These are phyloP conservation scores for Tylochromis polylepis DNA, from an alignment of 2,113 vertebrate species.

Conservation along the genomic window DNA sequence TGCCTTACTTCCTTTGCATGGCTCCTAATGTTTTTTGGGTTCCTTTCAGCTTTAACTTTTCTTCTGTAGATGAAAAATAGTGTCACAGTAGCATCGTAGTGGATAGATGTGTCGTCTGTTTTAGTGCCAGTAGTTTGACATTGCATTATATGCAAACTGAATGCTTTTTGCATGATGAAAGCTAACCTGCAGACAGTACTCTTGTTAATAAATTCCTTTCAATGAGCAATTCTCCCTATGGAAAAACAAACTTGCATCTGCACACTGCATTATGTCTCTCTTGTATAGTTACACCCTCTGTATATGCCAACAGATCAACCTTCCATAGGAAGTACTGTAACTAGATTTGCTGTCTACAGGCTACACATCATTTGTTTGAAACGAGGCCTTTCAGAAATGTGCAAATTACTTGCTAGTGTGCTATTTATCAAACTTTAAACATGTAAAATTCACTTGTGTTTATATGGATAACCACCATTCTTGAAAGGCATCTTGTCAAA, in stretches of 20 bases:
- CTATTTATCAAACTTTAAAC: background rate
- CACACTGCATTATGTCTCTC: conserved; percentile 39
- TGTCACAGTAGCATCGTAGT: conserved; percentile 48
- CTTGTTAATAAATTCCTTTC: conserved; percentile 25
- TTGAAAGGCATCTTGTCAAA: conserved; percentile 75
- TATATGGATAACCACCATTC: conserved; percentile 32
- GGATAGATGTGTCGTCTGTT: conserved; percentile 57
- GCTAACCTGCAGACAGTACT: conserved; percentile 78
- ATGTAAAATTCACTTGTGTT: background rate
- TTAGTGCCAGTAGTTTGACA: conserved; percentile 63
- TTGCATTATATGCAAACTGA: conserved; percentile 70
- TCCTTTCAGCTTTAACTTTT: conserved; percentile 68
- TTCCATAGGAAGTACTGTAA: conserved; percentile 46
- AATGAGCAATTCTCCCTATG: conserved; percentile 41
- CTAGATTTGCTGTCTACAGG: conserved; percentile 73
- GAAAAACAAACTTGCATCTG: conserved; percentile 14
- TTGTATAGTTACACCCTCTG: conserved; percentile 11
- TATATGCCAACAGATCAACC: conserved; percentile 27
- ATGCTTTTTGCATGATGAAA: conserved; percentile 75
- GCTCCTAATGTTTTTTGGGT: conserved; percentile 69
- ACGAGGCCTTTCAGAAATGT: conserved; percentile 71
- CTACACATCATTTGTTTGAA: conserved; percentile 75
- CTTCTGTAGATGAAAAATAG: conserved; percentile 53
- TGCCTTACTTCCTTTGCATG: conserved; percentile 77
- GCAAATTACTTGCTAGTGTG: conserved; percentile 15